Percentiles rank a stretch among this genome's conserved stretches.
These are phyloP conservation scores for Lasioglossum calceatum DNA, from an alignment of 2,888 invertebrate genomes.

Conservation along the genomic window DNA sequence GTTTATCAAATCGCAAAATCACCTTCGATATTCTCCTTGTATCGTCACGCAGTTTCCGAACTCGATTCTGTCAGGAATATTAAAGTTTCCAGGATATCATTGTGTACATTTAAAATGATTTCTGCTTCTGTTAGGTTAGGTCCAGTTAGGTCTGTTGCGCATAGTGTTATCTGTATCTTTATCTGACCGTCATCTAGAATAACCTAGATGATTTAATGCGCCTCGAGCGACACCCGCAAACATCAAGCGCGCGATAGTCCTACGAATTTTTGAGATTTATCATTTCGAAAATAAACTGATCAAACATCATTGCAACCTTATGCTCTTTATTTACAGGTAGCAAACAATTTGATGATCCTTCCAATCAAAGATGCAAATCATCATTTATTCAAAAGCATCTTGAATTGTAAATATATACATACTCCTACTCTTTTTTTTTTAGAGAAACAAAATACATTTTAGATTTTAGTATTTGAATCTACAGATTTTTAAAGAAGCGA, in stretches of 20 bases:
- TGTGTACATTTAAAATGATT: neutral
- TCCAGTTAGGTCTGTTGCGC: conserved; percentile 18
- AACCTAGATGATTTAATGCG: neutral
- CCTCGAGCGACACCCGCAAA: neutral
- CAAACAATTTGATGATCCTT: neutral
- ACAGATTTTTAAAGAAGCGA: neutral
- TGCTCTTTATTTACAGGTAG: neutral
- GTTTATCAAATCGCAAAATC: neutral
- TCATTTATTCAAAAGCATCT: neutral
- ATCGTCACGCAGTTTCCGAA: neutral
- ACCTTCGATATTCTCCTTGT: neutral
- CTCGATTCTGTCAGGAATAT: neutral
- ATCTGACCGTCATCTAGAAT: neutral
- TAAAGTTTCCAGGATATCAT: neutral
- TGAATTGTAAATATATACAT: neutral
- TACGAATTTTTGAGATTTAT: neutral
- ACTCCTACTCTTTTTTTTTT: neutral
- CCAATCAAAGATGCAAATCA: neutral
- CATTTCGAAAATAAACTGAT: neutral
- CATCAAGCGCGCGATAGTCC: neutral
- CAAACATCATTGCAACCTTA: neutral
- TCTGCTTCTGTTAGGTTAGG: conserved; percentile 34
- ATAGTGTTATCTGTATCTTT: neutral
- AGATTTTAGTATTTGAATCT: neutral
- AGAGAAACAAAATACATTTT: neutral